Percentiles rank a stretch among this genome's conserved stretches.
These are phyloP conservation scores for Laspeyria flexula DNA, from an alignment of 2,888 invertebrate species.

Conservation along the genomic window DNA sequence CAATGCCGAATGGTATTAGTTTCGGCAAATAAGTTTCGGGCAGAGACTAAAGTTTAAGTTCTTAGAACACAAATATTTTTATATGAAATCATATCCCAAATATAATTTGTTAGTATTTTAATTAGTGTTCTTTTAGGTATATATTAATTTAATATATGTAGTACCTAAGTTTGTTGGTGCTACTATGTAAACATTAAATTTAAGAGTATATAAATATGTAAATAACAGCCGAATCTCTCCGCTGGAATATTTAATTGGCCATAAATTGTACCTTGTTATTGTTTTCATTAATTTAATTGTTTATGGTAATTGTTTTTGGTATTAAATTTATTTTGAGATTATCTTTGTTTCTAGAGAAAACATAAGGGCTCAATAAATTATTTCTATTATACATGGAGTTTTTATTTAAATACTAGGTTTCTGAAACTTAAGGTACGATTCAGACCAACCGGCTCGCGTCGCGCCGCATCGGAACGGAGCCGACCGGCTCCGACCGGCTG, in stretches of 20 bases:
- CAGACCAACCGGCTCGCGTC: too few species aligned
- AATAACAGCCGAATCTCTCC: constrained; percentile 37
- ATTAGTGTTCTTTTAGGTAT: not conserved
- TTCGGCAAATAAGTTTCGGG: too few species aligned
- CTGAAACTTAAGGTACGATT: too few species aligned
- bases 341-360: constrained; percentile 27
- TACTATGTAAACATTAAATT: constrained; percentile 8
- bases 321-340: constrained; percentile 32
- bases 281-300: constrained; percentile 20
- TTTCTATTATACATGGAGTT: constrained; percentile 17
- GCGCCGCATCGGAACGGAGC: too few species aligned
- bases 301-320: constrained; percentile 10
- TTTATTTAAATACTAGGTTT: too few species aligned
- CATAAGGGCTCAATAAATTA: constrained; percentile 38
- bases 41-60: not conserved
- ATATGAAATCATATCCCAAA: not conserved
- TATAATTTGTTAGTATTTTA: not conserved
- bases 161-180: constrained; percentile 12
- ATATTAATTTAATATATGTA: not conserved
- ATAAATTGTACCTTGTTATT: constrained; percentile 40
- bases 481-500: too few species aligned
- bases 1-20: too few species aligned
- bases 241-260: constrained; percentile 34
- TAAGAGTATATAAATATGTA: constrained; percentile 23
- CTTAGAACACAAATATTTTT: not conserved